A percentile compares a stretch with the other conserved stretches of the same genome.
These are phyloP conservation scores for Phymorhynchus buccinoides DNA, from an alignment of 1,140 invertebrate genomes.

Conservation along the genomic window DNA sequence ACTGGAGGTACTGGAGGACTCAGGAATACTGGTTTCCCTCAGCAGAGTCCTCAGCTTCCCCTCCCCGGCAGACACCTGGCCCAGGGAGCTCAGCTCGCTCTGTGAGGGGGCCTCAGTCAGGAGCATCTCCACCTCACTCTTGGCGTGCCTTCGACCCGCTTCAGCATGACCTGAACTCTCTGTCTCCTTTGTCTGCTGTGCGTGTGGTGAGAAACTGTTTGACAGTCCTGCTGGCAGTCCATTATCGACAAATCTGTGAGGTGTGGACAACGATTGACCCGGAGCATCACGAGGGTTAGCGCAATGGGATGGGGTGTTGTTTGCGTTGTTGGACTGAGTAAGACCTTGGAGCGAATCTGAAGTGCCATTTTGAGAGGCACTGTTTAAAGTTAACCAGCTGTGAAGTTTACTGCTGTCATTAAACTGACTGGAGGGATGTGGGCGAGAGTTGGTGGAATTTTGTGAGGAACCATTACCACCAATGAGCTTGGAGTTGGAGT, in stretches of 20 bases:
- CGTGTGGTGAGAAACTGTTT: neutral
- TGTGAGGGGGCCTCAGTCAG: neutral
- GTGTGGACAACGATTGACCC: neutral
- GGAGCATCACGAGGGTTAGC: neutral
- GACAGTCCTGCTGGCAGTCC: neutral
- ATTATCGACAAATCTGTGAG: neutral
- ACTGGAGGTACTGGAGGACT: conserved; percentile 27
- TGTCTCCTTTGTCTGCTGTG: neutral
- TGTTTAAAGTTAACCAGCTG: neutral
- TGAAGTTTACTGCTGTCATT: neutral
- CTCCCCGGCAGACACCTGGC: conserved; percentile 43
- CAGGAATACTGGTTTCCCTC: neutral
- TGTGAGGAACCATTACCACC: neutral
- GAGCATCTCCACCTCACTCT: conserved; percentile 19
- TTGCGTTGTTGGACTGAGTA: neutral
- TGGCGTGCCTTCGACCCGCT: neutral
- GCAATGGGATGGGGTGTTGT: neutral
- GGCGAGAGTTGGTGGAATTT: neutral
- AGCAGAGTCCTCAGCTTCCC: conserved; percentile 41
- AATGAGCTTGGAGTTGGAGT: neutral
- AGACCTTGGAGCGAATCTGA: neutral
- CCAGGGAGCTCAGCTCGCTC: conserved; percentile 37
- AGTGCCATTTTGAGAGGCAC: neutral
- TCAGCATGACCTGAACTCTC: neutral
- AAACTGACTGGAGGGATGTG: neutral